Percentiles rank a stretch among this genome's conserved stretches.
Conservation (phyloP, 2,888 invertebrate genomes). For the Plutella xylostella region DNA sequence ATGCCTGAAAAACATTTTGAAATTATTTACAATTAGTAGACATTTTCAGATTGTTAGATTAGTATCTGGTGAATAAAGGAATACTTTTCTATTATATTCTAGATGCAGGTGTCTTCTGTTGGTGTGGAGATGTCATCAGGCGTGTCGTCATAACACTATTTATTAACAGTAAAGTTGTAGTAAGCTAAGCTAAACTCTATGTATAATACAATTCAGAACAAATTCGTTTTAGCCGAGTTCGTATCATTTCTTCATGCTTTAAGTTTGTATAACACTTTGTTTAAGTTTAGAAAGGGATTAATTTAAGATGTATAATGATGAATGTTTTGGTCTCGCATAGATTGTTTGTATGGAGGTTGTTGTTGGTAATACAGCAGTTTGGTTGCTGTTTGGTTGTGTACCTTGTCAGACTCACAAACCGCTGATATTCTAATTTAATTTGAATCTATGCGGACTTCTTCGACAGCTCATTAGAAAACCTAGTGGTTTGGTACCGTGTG, state of each 20-base stretch:
- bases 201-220: slow-evolving; percentile 56
- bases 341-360: no score
- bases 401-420: no score
- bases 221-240: slow-evolving; percentile 55
- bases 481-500: no score
- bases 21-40: no score
- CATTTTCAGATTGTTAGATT: no score
- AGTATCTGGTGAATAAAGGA: not conserved
- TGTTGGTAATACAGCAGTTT: no score
- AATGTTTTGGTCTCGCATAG: no score
- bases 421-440: no score
- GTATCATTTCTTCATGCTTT: slow-evolving; percentile 58
- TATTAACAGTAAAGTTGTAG: slow-evolving; percentile 7
- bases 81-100: slow-evolving; percentile 19
- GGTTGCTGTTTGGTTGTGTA: no score
- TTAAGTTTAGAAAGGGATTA: slow-evolving; percentile 2
- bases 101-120: slow-evolving; percentile 36
- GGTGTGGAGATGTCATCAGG: slow-evolving; percentile 47
- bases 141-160: slow-evolving; percentile 55
- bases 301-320: not conserved
- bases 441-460: no score
- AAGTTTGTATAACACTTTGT: slow-evolving; percentile 30
- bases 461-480: no score
- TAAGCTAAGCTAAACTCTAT: slow-evolving; percentile 47
- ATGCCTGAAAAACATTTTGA: no score